Percentiles rank a stretch among this genome's conserved stretches.
Evolutionary conservation across 2,888 invertebrate species (phyloP).

Genomic region (Candidula unifasciata): DNA sequence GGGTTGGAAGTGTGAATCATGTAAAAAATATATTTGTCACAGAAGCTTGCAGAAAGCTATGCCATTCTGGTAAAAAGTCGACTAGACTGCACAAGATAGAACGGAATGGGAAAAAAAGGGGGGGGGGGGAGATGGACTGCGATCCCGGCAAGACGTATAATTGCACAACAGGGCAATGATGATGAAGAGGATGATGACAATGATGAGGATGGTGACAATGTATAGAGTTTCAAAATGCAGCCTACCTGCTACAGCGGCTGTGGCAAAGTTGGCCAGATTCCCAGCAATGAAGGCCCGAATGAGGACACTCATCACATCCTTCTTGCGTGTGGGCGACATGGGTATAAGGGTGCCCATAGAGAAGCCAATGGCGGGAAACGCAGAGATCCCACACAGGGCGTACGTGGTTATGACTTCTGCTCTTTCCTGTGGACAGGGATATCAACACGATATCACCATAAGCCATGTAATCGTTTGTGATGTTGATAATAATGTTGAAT

Average conservation of each 20-base stretch:
- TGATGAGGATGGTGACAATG: too few relatives aligned
- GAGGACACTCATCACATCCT: constrained; percentile 46
- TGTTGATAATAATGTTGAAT: not conserved
- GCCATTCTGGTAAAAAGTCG: too few relatives aligned
- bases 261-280: constrained; percentile 52
- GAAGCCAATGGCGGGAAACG: constrained; percentile 54
- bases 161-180: too few relatives aligned
- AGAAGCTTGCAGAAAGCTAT: too few relatives aligned
- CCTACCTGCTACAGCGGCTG: constrained; percentile 52
- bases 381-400: constrained; percentile 53
- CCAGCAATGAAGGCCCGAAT: constrained; percentile 52
- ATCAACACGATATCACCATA: not conserved
- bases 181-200: too few relatives aligned
- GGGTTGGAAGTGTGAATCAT: too few relatives aligned
- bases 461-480: not conserved
- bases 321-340: constrained; percentile 47
- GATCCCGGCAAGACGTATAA: too few relatives aligned
- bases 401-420: constrained; percentile 51
- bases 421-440: constrained; percentile 1
- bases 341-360: constrained; percentile 51
- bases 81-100: too few relatives aligned
- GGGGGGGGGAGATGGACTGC: too few relatives aligned
- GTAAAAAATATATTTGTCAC: too few relatives aligned
- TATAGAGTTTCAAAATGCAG: too few relatives aligned
- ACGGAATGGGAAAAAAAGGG: too few relatives aligned